These are phyloP conservation scores for Chymomyza procnemis DNA, from an alignment of 2,888 invertebrate genomes.

Conservation along the genomic window DNA sequence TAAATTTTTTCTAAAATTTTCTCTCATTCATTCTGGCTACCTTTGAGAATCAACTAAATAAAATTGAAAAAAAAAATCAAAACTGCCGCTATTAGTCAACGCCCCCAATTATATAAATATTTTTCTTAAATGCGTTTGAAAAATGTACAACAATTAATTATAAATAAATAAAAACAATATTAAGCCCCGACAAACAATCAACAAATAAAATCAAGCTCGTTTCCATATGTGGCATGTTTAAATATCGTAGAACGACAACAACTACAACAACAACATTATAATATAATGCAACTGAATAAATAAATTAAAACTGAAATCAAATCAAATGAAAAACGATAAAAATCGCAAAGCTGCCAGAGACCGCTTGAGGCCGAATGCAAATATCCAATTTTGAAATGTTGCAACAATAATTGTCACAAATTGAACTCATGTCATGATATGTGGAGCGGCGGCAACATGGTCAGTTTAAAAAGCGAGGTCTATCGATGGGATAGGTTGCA, in stretches of 20 bases:
- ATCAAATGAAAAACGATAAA: conserved; percentile 53
- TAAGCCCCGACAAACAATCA: conserved; percentile 16
- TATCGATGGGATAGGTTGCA: not conserved
- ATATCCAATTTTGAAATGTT: conserved; percentile 68
- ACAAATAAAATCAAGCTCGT: conserved; percentile 6
- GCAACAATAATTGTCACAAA: conserved; percentile 77
- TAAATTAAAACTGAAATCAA: conserved; percentile 38
- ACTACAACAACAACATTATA: conserved; percentile 18
- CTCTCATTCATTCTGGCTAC: not conserved
- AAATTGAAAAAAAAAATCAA: conserved; percentile 46
- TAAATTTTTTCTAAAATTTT: not conserved
- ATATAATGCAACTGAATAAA: conserved; percentile 26
- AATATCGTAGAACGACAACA: conserved; percentile 11
- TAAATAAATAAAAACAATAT: conserved; percentile 37
- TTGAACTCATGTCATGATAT: conserved; percentile 76
- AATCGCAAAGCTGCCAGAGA: conserved; percentile 52
- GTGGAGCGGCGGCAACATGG: conserved; percentile 52
- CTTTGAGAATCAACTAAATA: conserved; percentile 25
- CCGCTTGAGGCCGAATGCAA: conserved; percentile 52
- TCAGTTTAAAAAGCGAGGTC: not conserved
- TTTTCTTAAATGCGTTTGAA: conserved; percentile 30
- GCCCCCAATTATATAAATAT: conserved; percentile 54
- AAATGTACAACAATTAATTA: conserved; percentile 63
- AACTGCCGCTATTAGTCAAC: conserved; percentile 55
- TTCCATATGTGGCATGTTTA: conserved; percentile 44